Evolutionary conservation across 2,797 vertebrate genomes (phyloP), one percentile per base, ranked within the genome.

Genomic region (Chelidonichthys spinosus): DNA sequence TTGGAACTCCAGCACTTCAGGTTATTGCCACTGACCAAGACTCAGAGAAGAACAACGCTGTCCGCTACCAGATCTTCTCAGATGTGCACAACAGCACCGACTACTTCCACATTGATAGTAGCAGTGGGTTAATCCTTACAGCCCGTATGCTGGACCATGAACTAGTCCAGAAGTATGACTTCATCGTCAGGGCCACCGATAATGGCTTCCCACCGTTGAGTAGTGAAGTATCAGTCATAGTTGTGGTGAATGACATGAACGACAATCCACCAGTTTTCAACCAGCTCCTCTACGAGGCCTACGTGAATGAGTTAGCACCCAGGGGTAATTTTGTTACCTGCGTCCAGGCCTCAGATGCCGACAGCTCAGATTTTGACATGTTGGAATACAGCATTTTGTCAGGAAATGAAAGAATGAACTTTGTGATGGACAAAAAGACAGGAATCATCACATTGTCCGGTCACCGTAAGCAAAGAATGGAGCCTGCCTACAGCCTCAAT

Each of bases 261-360:
- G 98, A 99, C 91, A 99, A 98, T 65, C 95, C 98, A 84, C 98
- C 98, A 0, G 80, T 96, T 76, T 99, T 99, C 83, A 97, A 97
- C 87, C 98, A 99, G 85, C 90, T 99, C 70, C 96, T 99, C 52
- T 99, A 99, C 43, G 98, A 99, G 86, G 96, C 97, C 0, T 97
- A 97, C 0, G 96, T 99, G 50, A 97, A 97, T 1, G 98, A 99
- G 87, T 90, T 99, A 68, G 98, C 98, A 13, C 96, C 96, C 11
- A 95, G 95, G 13, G 97, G 96, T 59, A 97, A 99, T 91, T 98
- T 99, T 91, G 96, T 99, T 44, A 98, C 98, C 54, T 98, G 97
- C 0, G 95, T 99, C 43, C 97, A 99, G 89, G 98, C 97, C 33
- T 99, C 96, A 0, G 98, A 99, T 76, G 97, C 96, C 0, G 98